Evolutionary conservation across 2,113 vertebrate genomes (phyloP).

Genomic region (Riparia riparia): DNA sequence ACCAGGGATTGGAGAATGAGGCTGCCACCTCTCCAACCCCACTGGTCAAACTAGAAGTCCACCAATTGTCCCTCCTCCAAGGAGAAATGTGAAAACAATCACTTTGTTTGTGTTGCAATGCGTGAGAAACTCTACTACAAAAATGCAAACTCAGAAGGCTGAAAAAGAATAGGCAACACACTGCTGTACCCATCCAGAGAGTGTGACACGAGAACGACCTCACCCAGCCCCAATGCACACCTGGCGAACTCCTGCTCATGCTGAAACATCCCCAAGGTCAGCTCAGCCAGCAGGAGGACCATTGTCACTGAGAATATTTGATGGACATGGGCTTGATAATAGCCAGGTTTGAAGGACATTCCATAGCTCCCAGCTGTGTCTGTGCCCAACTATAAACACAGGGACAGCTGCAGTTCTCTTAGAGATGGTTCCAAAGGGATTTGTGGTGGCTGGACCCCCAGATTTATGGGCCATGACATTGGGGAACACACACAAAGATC

Average conservation of each 20-base stretch:
- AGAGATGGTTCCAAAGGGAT: neutral
- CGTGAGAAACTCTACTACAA: too few relatives aligned
- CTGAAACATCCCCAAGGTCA: neutral
- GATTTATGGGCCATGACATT: neutral
- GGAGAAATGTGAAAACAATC: too few relatives aligned
- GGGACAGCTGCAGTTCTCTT: too few relatives aligned
- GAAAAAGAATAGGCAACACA: too few relatives aligned
- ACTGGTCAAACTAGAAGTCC: too few relatives aligned
- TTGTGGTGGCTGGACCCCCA: neutral
- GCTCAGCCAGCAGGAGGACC: neutral
- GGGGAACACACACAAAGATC: neutral
- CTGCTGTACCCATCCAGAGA: neutral
- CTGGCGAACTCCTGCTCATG: neutral
- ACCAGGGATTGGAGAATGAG: too few relatives aligned
- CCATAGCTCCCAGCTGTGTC: accelerated
- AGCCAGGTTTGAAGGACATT: neutral
- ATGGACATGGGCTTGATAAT: neutral
- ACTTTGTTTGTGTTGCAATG: too few relatives aligned
- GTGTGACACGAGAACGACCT: too few relatives aligned
- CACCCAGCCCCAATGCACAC: neutral
- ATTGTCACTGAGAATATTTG: neutral
- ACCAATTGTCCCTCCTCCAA: too few relatives aligned
- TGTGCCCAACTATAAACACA: accelerated
- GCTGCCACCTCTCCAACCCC: too few relatives aligned
- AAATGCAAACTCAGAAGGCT: too few relatives aligned